These are phyloP conservation scores for Melanerpes aurifrons DNA, from an alignment of 2,113 vertebrate genomes.

Conservation along the genomic window DNA sequence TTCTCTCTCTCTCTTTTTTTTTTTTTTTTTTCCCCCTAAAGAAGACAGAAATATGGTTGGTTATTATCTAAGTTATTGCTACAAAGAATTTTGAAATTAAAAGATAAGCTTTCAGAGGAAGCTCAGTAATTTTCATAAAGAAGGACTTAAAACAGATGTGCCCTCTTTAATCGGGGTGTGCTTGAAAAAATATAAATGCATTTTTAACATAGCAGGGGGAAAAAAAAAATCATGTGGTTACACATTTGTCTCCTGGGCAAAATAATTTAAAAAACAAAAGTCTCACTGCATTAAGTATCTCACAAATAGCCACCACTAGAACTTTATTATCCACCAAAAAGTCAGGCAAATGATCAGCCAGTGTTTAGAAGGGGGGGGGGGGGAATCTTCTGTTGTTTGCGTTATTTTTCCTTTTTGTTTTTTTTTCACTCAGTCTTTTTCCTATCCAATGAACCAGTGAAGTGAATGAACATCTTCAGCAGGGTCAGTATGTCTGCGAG, in stretches of 20 bases:
- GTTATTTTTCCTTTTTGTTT: neutral
- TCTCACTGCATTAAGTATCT: slow-evolving; percentile 1
- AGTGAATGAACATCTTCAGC: neutral
- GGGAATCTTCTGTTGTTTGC: neutral
- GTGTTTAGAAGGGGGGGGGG: neutral
- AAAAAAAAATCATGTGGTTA: slow-evolving; percentile 36
- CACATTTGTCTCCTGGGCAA: slow-evolving; percentile 52
- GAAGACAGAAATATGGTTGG: slow-evolving; percentile 76
- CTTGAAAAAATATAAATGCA: slow-evolving; percentile 70
- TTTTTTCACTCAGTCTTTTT: neutral
- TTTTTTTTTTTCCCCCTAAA: slow-evolving; percentile 51
- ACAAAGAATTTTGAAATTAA: slow-evolving; percentile 82
- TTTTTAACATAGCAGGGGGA: slow-evolving; percentile 75
- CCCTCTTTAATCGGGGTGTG: slow-evolving; percentile 74
- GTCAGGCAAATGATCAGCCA: neutral
- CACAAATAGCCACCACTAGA: neutral
- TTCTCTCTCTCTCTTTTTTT: neutral
- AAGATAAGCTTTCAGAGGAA: slow-evolving; percentile 77
- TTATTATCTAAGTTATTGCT: slow-evolving; percentile 81
- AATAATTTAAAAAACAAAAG: slow-evolving; percentile 39
- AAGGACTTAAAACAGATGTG: slow-evolving; percentile 81
- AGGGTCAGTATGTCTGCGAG: neutral
- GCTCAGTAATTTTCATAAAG: slow-evolving; percentile 79
- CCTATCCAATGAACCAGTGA: neutral
- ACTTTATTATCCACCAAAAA: slow-evolving; percentile 54